Evolutionary conservation across 1,140 invertebrate genomes (phyloP).

Genomic region (Zaprionus capensis): DNA sequence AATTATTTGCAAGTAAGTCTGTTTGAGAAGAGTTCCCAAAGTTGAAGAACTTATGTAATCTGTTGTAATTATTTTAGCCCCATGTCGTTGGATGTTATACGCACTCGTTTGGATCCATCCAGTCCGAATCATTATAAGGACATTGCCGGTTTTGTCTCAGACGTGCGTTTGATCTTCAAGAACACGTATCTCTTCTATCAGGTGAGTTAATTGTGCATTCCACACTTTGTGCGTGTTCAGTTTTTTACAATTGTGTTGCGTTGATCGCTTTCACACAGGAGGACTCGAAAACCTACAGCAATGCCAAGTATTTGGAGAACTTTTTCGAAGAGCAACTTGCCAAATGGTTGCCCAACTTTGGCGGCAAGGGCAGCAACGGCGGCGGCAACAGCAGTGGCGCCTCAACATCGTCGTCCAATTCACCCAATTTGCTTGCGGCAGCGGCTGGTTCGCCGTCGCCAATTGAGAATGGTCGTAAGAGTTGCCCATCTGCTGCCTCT

Average conservation of each 20-base stretch:
- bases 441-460: conserved; percentile 59
- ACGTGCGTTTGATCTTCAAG: conserved; percentile 93
- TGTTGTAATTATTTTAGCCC: conserved; percentile 87
- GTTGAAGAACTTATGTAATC: neutral
- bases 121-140: conserved; percentile 90
- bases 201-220: conserved; percentile 86
- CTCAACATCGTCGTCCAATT: conserved; percentile 52
- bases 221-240: neutral
- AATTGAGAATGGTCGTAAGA: conserved; percentile 74
- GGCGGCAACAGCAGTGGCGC: conserved; percentile 35
- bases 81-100: conserved; percentile 93
- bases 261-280: conserved; percentile 86
- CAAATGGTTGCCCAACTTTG: conserved; percentile 92
- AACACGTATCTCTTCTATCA: conserved; percentile 94
- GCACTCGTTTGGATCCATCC: conserved; percentile 90
- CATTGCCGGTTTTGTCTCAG: conserved; percentile 91
- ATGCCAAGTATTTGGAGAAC: conserved; percentile 93
- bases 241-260: conserved; percentile 38
- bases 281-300: conserved; percentile 92
- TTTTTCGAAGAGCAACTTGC: conserved; percentile 93
- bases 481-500: conserved; percentile 69
- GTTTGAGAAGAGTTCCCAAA: neutral
- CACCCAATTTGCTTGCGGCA: conserved; percentile 50
- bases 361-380: conserved; percentile 63
- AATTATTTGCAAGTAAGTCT: conserved; percentile 79